Evolutionary conservation across 2,888 invertebrate species (phyloP).

Genomic region (Subacronicta megacephala): DNA sequence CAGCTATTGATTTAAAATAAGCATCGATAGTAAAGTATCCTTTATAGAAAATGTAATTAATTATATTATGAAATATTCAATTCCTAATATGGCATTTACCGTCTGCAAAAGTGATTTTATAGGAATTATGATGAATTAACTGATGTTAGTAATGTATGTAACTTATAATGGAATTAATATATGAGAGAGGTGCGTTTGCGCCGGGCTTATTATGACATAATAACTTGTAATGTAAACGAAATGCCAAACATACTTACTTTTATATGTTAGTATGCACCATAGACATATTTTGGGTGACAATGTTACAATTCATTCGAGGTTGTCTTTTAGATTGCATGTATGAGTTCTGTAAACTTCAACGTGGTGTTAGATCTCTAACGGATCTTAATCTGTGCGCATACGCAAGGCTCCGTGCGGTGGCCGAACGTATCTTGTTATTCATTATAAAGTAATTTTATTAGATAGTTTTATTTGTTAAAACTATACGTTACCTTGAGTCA

Average conservation of each 20-base stretch:
- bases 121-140: conserved; percentile 81
- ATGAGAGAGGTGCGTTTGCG: conserved; percentile 55
- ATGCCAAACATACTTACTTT: conserved; percentile 80
- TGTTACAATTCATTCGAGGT: conserved; percentile 68
- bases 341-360: conserved; percentile 20
- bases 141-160: conserved; percentile 78
- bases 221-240: conserved; percentile 67
- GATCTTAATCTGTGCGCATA: conserved; percentile 55
- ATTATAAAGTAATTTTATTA: conserved; percentile 82
- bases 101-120: conserved; percentile 86
- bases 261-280: conserved; percentile 71
- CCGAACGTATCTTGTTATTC: conserved; percentile 74
- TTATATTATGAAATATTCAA: conserved; percentile 75
- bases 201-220: conserved; percentile 62
- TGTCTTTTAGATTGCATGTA: conserved; percentile 39
- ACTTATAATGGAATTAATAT: conserved; percentile 75
- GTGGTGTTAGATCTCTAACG: conserved; percentile 59
- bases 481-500: conserved; percentile 88
- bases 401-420: conserved; percentile 24
- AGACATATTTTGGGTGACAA: conserved; percentile 70
- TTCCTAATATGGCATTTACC: conserved; percentile 89
- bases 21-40: conserved; percentile 67
- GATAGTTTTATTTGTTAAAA: conserved; percentile 87
- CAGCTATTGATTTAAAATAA: conserved; percentile 74
- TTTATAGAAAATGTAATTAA: conserved; percentile 65